phyloP scores from a whole-genome alignment of 2,888 invertebrate species.

The Eupithecia insigniata region DNA sequence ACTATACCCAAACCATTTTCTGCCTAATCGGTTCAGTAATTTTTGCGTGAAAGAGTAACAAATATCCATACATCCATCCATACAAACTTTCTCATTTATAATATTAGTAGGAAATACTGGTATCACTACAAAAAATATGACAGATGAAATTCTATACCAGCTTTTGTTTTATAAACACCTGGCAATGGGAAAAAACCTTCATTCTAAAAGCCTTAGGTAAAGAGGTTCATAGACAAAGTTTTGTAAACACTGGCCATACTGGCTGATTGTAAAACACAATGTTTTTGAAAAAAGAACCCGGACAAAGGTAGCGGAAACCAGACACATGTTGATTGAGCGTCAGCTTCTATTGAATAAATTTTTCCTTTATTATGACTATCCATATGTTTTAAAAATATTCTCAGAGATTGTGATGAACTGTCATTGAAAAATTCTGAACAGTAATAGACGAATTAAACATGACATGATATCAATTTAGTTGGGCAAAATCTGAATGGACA shows the following conservation, averaged over 20 bases:
- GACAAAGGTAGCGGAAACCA: conserved; percentile 41
- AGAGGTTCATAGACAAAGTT: conserved; percentile 52
- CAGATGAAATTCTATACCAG: neutral
- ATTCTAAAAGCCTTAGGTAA: conserved; percentile 39
- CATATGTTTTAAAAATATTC: neutral
- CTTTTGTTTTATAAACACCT: conserved; percentile 54
- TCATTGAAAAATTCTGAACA: neutral
- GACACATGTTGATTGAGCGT: conserved; percentile 4
- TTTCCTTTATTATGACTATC: neutral
- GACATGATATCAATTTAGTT: no score
- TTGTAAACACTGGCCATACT: conserved; percentile 49
- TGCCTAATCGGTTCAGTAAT: no score
- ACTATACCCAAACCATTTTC: no score
- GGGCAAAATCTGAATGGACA: no score
- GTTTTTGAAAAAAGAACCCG: conserved; percentile 46
- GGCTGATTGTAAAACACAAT: conserved; percentile 29
- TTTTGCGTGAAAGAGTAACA: no score
- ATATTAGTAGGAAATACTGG: no score
- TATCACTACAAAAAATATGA: neutral
- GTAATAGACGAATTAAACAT: neutral
- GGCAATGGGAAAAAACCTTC: conserved; percentile 47
- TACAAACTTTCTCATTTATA: no score
- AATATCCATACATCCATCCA: no score
- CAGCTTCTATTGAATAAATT: neutral
- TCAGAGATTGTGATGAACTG: neutral